Conservation (phyloP, 2,888 invertebrate species). For the Neoitamus cyanurus region DNA sequence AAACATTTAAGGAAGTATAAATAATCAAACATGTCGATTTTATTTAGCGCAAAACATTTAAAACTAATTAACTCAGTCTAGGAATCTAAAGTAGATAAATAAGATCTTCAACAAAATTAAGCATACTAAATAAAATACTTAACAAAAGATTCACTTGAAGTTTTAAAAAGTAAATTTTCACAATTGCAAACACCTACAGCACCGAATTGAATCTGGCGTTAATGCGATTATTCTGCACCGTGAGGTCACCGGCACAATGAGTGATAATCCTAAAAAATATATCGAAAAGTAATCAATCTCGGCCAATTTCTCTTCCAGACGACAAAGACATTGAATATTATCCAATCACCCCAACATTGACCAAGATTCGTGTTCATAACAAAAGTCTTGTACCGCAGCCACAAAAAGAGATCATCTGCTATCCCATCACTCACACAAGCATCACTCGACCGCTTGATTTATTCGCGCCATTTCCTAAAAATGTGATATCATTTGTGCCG, state of each 20-base stretch:
- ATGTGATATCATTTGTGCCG: slow-evolving; percentile 70
- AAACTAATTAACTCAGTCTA: background rate
- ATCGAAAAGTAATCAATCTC: background rate
- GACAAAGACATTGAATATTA: slow-evolving; percentile 81
- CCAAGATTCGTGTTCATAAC: slow-evolving; percentile 82
- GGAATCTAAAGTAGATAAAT: background rate
- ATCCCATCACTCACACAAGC: slow-evolving; percentile 68
- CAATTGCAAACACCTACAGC: background rate
- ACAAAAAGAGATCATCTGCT: slow-evolving; percentile 72
- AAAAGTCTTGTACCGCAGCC: slow-evolving; percentile 64
- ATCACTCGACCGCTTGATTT: slow-evolving; percentile 64
- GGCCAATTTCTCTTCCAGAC: slow-evolving; percentile 70
- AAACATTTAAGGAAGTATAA: too few species aligned
- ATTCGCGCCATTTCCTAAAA: slow-evolving; percentile 72
- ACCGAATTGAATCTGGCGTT: background rate
- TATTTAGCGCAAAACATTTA: too few species aligned
- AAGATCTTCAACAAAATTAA: background rate
- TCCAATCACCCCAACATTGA: slow-evolving; percentile 83
- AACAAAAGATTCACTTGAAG: background rate
- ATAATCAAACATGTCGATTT: too few species aligned
- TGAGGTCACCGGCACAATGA: slow-evolving; percentile 15
- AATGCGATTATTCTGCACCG: background rate
- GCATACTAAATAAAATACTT: background rate
- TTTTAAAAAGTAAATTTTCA: background rate
- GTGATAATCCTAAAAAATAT: background rate